Base-by-base conservation (phyloP, 2,113 vertebrate genomes). In the Uropsilus gracilis region DNA sequence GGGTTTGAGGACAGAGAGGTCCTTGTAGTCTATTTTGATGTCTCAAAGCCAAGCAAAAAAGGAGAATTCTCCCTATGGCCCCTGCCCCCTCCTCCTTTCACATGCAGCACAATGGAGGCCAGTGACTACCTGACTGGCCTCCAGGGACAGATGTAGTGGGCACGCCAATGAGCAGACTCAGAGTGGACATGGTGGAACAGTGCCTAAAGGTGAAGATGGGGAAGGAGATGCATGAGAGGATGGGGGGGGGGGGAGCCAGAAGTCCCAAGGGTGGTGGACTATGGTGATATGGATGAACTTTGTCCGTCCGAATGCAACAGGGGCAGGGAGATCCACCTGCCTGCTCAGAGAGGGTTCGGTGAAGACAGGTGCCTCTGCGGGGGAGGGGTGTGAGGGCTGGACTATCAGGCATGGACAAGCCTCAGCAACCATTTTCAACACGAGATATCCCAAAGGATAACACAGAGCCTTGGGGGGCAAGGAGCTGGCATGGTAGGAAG, bases 341-440 rank as follows among this genome's bases (percentile, higher is more conserved):
- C 16, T 34, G 44, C 14, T 37, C 14, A 1, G 1, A 50, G 10
- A 66, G 18, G 20, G 12, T 3, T 4, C 2, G 22, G 37, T 4
- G 4, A 46, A 71, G 48, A 24, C 46, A 55, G 61, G 37, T 80
- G 32, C 80, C n/a, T 17, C 69, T 8, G 5, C 20, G n/a, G n/a
- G 81, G 44, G 72, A 20, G 20, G 24, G 3, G 5, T 46, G 37
- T 3, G 6, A n/a, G n/a, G 44, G 7, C 30, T 26, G 11, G n/a
- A 37, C 16, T 22, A 34, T 1, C 30, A 12, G 32, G 37, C 24
- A 6, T 69, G 44, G 18, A 3, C 84, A 78, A 44, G 30, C 72
- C 66, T 77, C 42, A 20, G 39, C 32, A 30, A 44, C 17, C 9
- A 39, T 28, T 50, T 64, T 39, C n/a, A 89, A 37, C 75, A 59